A percentile compares a stretch with the other conserved stretches of the same genome.
These are phyloP conservation scores for Egretta garzetta DNA, from an alignment of 2,113 vertebrate genomes.

Conservation along the genomic window DNA sequence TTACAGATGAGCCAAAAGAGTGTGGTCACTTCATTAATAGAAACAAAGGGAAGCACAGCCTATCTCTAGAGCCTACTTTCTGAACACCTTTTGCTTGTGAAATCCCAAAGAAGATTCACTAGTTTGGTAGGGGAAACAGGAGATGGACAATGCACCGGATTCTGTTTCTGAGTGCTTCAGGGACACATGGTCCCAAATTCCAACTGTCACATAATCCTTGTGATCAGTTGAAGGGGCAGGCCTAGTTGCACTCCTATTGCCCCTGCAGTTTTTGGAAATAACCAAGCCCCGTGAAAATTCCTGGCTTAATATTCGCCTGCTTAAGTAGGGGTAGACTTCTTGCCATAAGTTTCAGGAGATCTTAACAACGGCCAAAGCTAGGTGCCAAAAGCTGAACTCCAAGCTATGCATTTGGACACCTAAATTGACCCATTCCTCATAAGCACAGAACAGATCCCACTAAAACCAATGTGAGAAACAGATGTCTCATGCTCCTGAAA, in stretches of 20 bases:
- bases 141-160: background rate
- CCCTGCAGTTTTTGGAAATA: background rate
- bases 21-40: background rate
- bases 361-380: background rate
- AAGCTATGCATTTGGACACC: background rate
- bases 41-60: background rate
- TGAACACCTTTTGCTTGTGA: background rate
- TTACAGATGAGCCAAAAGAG: background rate
- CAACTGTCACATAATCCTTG: background rate
- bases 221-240: accelerated
- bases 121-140: background rate
- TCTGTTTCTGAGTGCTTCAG: background rate
- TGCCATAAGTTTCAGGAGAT: background rate
- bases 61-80: background rate
- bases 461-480: background rate
- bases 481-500: background rate
- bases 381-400: background rate
- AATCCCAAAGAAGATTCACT: background rate
- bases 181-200: background rate
- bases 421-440: background rate
- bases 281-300: background rate
- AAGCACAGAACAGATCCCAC: background rate
- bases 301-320: background rate
- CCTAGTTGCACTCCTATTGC: background rate
- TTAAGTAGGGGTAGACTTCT: background rate